Conservation (phyloP, 2,113 vertebrate genomes). For the Tonatia bakeri region DNA sequence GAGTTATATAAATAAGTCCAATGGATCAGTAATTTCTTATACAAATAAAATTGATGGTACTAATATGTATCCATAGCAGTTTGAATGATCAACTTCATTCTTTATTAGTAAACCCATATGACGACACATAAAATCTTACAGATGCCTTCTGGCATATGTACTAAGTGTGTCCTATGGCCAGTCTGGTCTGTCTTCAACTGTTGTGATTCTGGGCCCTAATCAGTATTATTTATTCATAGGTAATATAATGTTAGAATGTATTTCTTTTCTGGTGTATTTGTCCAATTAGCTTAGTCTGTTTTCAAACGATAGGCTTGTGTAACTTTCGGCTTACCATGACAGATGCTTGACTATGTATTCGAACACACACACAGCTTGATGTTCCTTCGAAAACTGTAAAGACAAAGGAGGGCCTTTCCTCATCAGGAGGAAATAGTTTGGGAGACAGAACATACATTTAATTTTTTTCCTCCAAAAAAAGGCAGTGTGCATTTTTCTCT, state of each 20-base stretch:
- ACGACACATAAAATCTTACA: background rate
- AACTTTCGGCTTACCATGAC: background rate
- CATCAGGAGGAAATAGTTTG: background rate
- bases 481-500: background rate
- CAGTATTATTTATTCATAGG: constrained; percentile 47
- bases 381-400: background rate
- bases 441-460: background rate
- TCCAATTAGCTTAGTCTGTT: background rate
- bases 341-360: background rate
- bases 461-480: constrained; percentile 32
- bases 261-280: background rate
- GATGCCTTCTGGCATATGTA: background rate
- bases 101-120: background rate
- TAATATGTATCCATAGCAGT: constrained; percentile 3
- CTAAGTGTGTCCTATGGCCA: background rate
- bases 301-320: background rate
- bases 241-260: constrained; percentile 1
- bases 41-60: constrained; percentile 50
- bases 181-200: constrained; percentile 20
- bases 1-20: constrained; percentile 24
- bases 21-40: constrained; percentile 28
- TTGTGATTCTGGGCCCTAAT: background rate
- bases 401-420: background rate
- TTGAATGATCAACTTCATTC: background rate
- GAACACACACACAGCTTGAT: background rate